Evolutionary conservation across 2,888 invertebrate species (phyloP).

Genomic region (Maniola hyperantus): DNA sequence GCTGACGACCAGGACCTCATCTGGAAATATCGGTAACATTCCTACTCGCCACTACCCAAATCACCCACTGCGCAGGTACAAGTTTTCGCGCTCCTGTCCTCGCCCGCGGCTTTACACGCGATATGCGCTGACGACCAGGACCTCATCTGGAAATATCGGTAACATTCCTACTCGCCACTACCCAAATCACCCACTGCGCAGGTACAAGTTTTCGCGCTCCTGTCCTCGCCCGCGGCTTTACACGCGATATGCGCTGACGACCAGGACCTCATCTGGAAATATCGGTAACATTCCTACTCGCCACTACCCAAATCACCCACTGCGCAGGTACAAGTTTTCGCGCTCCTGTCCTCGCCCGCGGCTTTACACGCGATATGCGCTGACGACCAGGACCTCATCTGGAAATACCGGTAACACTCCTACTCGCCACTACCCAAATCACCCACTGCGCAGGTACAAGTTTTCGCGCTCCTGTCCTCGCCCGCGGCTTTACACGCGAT

Average conservation of each 20-base stretch:
- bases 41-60: too few relatives aligned
- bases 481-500: slow-evolving; percentile 87
- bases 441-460: too few relatives aligned
- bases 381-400: slow-evolving; percentile 97
- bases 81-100: slow-evolving; percentile 93
- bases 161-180: too few relatives aligned
- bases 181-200: too few relatives aligned
- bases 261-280: slow-evolving; percentile 99
- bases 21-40: slow-evolving; percentile 94
- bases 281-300: slow-evolving; percentile 63
- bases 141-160: slow-evolving; percentile 95
- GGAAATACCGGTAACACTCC: slow-evolving; percentile 91
- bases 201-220: too few relatives aligned
- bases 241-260: slow-evolving; percentile 92
- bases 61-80: too few relatives aligned
- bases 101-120: slow-evolving; percentile 88
- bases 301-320: too few relatives aligned
- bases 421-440: too few relatives aligned
- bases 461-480: slow-evolving; percentile 94
- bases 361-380: slow-evolving; percentile 86
- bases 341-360: slow-evolving; percentile 94
- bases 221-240: slow-evolving; percentile 91
- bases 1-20: slow-evolving; percentile 97
- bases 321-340: too few relatives aligned
- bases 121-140: slow-evolving; percentile 96